Base-by-base conservation (phyloP, 2,113 vertebrate species). In the Xiphophorus maculatus region DNA sequence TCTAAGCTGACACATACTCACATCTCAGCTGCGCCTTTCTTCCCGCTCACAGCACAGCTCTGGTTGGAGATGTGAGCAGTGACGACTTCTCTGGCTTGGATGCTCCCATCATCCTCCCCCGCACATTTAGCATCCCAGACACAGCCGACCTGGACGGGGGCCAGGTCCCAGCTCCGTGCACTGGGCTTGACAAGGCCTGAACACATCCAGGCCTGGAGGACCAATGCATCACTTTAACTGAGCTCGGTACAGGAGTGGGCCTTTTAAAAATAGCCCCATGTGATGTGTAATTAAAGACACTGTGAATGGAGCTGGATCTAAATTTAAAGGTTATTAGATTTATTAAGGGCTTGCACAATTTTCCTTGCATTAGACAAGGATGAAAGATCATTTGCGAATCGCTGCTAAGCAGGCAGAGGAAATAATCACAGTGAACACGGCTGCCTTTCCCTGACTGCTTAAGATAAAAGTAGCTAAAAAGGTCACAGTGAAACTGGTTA, bases 401-500 rank as follows among this genome's bases (percentile, higher is more conserved):
- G 33, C 73, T 42, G 54, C 68, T 48, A 67, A 82, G 81, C 67
- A 78, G 48, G 79, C 30, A 66, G 65, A 66, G 61, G 29, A 81
- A 83, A 83, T 77, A 61, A 61, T 68, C 65, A 73, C 66, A 83
- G 63, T 69, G 32, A 85, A 44, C 69, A 58, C 54, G 29, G 63
- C 69, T 10, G 67, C 61, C 19, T 79, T 73, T 79, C 35, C 62
- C 66, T 11, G 30, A 76, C 63, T 82, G 40, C 22, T 66, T 74
- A 65, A 71, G 78, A 86, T 85, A 79, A 91, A 83, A 71, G 64
- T 63, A 83, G 62, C 76, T 74, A 70, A 82, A 90, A 92, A 91
- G 85, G 88, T 91, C 89, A 89, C 40, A 77, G 60, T 84, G 62
- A 85, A 87, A 84, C 76, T 79, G 70, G 63, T 88, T 85, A 79